phyloP scores from a whole-genome alignment of 2,888 invertebrate genomes.

The Celastrina argiolus region DNA sequence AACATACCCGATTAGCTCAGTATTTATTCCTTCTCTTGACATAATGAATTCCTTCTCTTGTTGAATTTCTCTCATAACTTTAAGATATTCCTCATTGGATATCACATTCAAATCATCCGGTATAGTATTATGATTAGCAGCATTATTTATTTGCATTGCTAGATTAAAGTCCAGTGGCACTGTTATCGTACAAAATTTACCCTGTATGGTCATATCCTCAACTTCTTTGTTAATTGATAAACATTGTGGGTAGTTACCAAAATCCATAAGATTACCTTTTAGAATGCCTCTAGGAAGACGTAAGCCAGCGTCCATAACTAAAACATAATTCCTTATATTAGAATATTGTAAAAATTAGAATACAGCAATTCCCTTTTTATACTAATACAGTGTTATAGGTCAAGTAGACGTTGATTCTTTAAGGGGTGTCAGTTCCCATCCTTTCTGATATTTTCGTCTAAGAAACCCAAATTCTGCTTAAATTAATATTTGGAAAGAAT shows the following conservation, averaged over 20 bases:
- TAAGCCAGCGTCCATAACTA: slow-evolving; percentile 53
- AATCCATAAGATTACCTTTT: slow-evolving; percentile 44
- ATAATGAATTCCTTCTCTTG: not conserved
- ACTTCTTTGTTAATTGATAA: slow-evolving; percentile 42
- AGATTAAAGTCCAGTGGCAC: slow-evolving; percentile 39
- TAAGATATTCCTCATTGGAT: not conserved
- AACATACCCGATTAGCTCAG: not conserved
- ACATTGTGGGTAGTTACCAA: slow-evolving; percentile 54
- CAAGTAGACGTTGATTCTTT: too few species aligned
- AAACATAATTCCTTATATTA: slow-evolving; percentile 23
- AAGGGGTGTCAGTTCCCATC: too few species aligned
- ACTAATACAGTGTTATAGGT: not conserved
- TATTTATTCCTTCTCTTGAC: not conserved
- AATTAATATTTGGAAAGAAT: too few species aligned
- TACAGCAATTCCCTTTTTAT: too few species aligned
- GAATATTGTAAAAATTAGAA: not conserved
- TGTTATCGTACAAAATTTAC: slow-evolving; percentile 54
- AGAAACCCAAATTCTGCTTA: too few species aligned
- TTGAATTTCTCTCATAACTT: not conserved
- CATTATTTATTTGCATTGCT: not conserved
- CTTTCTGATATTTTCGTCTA: too few species aligned
- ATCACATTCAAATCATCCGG: not conserved
- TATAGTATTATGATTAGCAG: too few species aligned
- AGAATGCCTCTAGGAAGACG: slow-evolving; percentile 52
- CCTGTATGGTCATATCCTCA: slow-evolving; percentile 43